Percentiles rank a stretch among this genome's conserved stretches.
phyloP scores from a whole-genome alignment of 2,797 vertebrate genomes.

The Notolabrus celidotus region DNA sequence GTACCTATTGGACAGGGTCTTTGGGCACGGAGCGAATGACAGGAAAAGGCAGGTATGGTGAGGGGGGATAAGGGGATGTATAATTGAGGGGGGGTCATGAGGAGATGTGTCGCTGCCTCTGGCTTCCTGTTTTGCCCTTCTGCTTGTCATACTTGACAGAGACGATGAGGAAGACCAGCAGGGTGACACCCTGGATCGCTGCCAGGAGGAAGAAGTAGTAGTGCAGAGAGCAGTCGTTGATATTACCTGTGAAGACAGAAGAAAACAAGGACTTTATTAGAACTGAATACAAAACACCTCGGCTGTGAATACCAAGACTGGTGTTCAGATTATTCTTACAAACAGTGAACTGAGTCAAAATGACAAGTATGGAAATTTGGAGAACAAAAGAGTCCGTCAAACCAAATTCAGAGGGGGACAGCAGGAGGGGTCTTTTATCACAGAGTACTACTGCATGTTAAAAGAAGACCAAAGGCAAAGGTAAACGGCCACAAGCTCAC shows the following conservation, averaged over 20 bases:
- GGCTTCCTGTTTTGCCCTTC: constrained; percentile 70
- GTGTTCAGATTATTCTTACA: constrained; percentile 4
- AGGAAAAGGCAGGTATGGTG: constrained; percentile 48
- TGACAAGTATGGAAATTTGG: constrained; percentile 43
- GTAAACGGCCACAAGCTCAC: constrained; percentile 52
- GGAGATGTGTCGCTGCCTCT: constrained; percentile 66
- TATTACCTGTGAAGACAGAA: constrained; percentile 88
- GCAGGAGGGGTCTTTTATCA: constrained; percentile 45
- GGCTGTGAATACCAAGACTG: constrained; percentile 6
- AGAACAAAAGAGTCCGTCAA: constrained; percentile 35
- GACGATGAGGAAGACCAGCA: constrained; percentile 94
- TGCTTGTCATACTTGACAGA: constrained; percentile 94
- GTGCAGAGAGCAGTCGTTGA: constrained; percentile 94
- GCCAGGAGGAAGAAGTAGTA: constrained; percentile 99
- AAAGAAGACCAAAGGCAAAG: constrained; percentile 58
- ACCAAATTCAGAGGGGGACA: constrained; percentile 28
- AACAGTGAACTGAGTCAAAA: constrained; percentile 5
- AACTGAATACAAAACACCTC: not conserved
- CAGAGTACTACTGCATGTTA: constrained; percentile 28
- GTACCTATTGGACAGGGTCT: constrained; percentile 23
- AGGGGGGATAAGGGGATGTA: not conserved
- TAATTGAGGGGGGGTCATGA: constrained; percentile 79
- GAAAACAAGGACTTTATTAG: constrained; percentile 19
- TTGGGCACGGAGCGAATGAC: constrained; percentile 30
- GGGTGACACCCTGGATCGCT: constrained; percentile 92